A percentile compares a stretch with the other conserved stretches of the same genome.
These are phyloP conservation scores for Hepsetus odoe DNA, from an alignment of 2,113 vertebrate species.

Conservation along the genomic window DNA sequence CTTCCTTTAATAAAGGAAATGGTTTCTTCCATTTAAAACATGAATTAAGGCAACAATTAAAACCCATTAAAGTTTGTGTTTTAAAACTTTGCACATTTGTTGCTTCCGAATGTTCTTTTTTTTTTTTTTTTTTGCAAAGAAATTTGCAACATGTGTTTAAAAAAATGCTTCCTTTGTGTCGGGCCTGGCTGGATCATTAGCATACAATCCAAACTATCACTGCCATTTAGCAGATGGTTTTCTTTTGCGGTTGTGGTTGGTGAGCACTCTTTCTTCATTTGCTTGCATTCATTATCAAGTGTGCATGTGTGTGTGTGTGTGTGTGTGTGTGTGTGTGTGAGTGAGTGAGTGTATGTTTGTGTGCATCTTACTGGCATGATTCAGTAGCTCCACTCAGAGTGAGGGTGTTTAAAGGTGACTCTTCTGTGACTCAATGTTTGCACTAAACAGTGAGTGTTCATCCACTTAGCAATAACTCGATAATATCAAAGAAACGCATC, in stretches of 20 bases:
- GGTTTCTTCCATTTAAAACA: too few species aligned
- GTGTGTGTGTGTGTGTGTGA: too few species aligned
- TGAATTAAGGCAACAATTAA: too few species aligned
- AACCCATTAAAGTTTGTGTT: too few species aligned
- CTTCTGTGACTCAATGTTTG: constrained; percentile 12
- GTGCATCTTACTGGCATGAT: background rate
- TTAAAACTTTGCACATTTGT: too few species aligned
- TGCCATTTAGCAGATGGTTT: background rate
- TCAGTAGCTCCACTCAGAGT: background rate
- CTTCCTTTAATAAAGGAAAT: too few species aligned
- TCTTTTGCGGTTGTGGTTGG: background rate
- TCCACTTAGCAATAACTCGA: constrained; percentile 42
- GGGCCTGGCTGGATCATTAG: background rate
- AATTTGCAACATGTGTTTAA: too few species aligned
- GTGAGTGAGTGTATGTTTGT: too few species aligned
- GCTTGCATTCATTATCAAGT: background rate
- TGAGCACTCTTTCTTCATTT: background rate
- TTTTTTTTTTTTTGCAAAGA: too few species aligned
- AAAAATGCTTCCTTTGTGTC: too few species aligned
- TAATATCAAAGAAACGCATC: constrained; percentile 42
- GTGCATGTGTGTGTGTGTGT: too few species aligned
- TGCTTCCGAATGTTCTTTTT: too few species aligned
- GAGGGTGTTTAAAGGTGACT: background rate
- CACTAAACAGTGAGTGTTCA: constrained; percentile 25
- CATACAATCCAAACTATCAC: background rate